Base-by-base conservation (phyloP, 1,140 invertebrate species). In the Alviniconcha marisindica region DNA sequence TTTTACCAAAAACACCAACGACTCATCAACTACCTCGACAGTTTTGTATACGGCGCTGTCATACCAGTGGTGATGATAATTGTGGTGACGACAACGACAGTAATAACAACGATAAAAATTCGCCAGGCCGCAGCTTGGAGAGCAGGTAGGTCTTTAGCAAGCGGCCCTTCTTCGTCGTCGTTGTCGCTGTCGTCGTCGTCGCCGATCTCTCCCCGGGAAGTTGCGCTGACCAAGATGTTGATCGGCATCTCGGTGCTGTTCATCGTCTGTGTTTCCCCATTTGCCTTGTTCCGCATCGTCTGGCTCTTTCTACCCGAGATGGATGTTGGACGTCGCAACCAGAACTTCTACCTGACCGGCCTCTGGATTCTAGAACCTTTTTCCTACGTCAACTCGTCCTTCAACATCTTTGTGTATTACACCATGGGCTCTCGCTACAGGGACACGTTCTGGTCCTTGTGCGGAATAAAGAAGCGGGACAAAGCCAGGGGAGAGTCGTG, bases 161-260 rank as follows among this genome's bases (percentile, higher is more conserved):
- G n/a, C 0, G n/a, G n/a, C n/a, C n/a, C n/a, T n/a, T n/a, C n/a
- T n/a, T n/a, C n/a, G n/a, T n/a, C n/a, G n/a, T n/a, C n/a, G n/a
- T n/a, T n/a, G n/a, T n/a, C n/a, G n/a, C n/a, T n/a, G n/a, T n/a
- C n/a, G n/a, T n/a, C 63, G 28, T 33, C 63, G 28, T 66, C 63
- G 0, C 36, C 63, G 21, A 10, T 74, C 12, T 74, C 71, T 3
- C 24, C 71, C 21, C 36, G 71, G 48, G 77, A 78, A 38, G 51
- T 56, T 33, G 51, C 54, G 7, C 24, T 78, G 31, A 78, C 77
- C 33, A 60, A 63, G 51, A 78, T 78, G 77, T 36, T 78, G 51
- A 78, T 78, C 36, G 54, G 77, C 18, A 78, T 21, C 14, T 78
- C 77, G 4, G 36, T 78, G 31, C 12, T 78, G 18, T 78, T 78